A percentile compares a stretch with the other conserved stretches of the same genome.
Evolutionary conservation across 2,113 vertebrate species (phyloP).

Genomic region (Thamnophis sirtalis): DNA sequence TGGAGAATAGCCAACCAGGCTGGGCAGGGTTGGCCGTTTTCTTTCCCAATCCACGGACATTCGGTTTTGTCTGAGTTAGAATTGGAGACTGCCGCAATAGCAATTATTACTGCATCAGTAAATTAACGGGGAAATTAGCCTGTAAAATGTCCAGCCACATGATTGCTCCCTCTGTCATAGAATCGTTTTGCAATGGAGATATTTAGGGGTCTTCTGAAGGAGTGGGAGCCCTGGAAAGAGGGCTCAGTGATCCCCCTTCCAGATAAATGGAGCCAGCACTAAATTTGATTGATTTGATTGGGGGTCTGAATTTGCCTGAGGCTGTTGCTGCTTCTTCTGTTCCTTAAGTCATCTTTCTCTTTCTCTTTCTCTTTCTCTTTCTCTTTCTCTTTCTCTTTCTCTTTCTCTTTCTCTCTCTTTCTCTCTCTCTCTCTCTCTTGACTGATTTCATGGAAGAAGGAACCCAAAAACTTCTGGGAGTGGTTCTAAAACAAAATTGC

Average conservation of each 20-base stretch:
- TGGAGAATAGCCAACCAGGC: not conserved
- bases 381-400: no score
- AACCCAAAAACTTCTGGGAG: constrained; percentile 12
- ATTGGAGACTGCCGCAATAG: constrained; percentile 44
- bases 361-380: no score
- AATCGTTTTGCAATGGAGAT: constrained; percentile 36
- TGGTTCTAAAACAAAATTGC: not conserved
- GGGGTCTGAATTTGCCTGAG: not conserved
- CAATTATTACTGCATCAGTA: constrained; percentile 65
- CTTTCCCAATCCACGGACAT: constrained; percentile 33
- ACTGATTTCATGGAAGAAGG: not conserved
- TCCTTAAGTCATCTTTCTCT: not conserved
- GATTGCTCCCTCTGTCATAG: constrained; percentile 56
- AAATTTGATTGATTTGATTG: not conserved
- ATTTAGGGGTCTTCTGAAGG: constrained; percentile 35
- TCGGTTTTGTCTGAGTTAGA: constrained; percentile 41
- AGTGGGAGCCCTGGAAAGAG: constrained; percentile 15
- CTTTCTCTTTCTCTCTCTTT: no score
- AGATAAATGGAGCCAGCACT: no score
- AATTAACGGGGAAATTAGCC: constrained; percentile 71
- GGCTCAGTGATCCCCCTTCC: not conserved
- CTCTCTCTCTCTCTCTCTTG: no score
- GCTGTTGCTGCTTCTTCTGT: not conserved
- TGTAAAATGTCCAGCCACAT: constrained; percentile 62
- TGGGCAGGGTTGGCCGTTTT: constrained; percentile 34